Base-by-base conservation (phyloP, 1,140 invertebrate species). In the Bombyx mori region DNA sequence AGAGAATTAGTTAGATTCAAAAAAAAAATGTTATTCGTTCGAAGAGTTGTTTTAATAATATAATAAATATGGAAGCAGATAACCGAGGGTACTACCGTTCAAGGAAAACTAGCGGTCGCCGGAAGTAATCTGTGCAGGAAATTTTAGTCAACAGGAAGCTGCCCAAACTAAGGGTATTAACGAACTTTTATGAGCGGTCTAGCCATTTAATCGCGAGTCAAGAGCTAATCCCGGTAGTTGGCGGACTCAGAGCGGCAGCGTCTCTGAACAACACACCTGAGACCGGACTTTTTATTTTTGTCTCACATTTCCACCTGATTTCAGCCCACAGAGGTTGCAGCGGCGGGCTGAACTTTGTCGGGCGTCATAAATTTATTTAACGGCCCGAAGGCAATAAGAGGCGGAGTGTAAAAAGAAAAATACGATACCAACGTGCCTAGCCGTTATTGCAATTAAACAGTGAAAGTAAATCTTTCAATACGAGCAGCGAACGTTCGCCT, bases 391-490 rank as follows among this genome's bases (percentile, higher is more conserved):
- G 84, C 84, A 87, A 87, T 85, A 87, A 87, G 82, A 85, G 83
- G 82, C 75, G 77, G 79, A 84, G 82, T 79, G 82, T 87, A 84
- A 87, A 86, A 82, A 85, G 82, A 85, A 87, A 85, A 85, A 86
- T 86, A 87, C 84, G 84, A 87, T 85, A 85, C 80, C 80, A 81
- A 85, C 82, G 84, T 85, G 84, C 84, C 82, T 82, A 84, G 84
- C 79, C 82, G 84, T 87, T 87, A 87, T 87, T 87, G 84, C 84
- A 87, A 87, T 87, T 87, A 87, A 87, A 87, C 82, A 84, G 80
- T 84, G 84, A 82, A 87, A 87, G 84, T 87, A 87, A 87, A 87
- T 87, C 84, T 87, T 85, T 87, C 84, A 84, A 85, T 87, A 87
- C 82, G 78, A 84, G 79, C 81, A 63, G 69, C 70, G 68, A 77